Percentiles rank a stretch among this genome's conserved stretches.
Conservation (phyloP, 2,797 vertebrate species). For the Falco naumanni region DNA sequence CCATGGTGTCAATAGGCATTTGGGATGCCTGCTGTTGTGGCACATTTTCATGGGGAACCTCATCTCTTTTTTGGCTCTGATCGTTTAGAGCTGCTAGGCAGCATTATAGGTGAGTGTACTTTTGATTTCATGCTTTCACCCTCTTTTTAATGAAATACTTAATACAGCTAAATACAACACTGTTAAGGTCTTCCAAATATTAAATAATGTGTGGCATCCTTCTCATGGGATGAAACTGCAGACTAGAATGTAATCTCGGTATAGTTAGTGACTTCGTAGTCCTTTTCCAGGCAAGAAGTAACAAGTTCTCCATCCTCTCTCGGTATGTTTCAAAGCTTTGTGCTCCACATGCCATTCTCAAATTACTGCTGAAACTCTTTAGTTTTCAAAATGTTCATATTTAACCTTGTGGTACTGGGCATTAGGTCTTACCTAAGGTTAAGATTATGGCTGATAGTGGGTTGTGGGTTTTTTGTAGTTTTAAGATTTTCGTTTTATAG, state of each 20-base stretch:
- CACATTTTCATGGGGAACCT: constrained; percentile 80
- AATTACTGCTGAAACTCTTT: not conserved
- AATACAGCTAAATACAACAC: not conserved
- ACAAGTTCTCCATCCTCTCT: not conserved
- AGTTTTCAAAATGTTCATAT: not conserved
- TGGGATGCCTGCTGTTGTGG: constrained; percentile 87
- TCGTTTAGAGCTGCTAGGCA: constrained; percentile 89
- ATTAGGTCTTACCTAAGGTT: not conserved
- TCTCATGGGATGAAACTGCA: not conserved
- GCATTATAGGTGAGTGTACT: constrained; percentile 85
- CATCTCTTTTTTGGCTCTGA: constrained; percentile 92
- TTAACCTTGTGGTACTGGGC: not conserved
- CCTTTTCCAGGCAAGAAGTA: not conserved
- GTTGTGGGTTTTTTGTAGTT: not conserved
- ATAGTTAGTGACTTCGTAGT: not conserved
- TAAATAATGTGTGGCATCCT: not conserved
- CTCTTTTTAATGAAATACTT: not conserved
- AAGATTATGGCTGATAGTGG: not conserved
- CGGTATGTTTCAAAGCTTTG: not conserved
- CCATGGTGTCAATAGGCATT: constrained; percentile 81
- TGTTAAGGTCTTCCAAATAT: not conserved
- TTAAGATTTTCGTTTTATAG: not conserved
- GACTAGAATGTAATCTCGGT: not conserved
- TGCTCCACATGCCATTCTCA: not conserved
- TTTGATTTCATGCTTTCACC: not conserved